A percentile compares a stretch with the other conserved stretches of the same genome.
Evolutionary conservation across 37 sponge, comb jelly and placozoan genomes (phyloP).

Genomic region (Bolinopsis microptera): DNA sequence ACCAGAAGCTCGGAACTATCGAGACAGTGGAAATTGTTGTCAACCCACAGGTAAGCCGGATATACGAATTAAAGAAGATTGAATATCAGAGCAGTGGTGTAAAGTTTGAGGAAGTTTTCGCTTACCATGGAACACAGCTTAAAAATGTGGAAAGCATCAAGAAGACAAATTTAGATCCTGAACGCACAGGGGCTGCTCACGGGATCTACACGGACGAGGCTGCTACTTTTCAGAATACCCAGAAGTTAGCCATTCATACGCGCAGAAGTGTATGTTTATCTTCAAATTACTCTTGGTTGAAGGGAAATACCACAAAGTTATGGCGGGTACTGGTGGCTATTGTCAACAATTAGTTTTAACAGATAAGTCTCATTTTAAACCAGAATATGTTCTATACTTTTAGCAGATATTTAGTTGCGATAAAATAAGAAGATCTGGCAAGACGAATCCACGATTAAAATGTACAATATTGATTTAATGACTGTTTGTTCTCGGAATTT

Average conservation of each 20-base stretch:
- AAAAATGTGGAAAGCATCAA: not conserved
- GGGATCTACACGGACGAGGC: not conserved
- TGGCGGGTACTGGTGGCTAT: not conserved
- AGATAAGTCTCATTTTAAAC: not conserved
- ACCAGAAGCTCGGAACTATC: not conserved
- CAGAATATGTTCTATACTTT: not conserved
- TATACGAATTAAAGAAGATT: not conserved
- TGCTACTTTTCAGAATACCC: not conserved
- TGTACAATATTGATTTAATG: no score
- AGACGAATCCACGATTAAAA: no score
- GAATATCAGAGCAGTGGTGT: not conserved
- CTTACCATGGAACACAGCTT: not conserved
- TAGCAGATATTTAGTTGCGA: no score
- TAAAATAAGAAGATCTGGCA: no score
- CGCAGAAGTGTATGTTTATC: not conserved
- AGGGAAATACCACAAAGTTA: not conserved
- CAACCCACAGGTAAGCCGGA: not conserved
- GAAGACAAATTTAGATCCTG: not conserved
- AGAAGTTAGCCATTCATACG: not conserved
- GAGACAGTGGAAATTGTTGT: not conserved
- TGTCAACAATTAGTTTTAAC: not conserved
- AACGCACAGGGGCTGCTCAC: not conserved
- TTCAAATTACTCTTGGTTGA: not conserved
- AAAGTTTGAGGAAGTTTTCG: not conserved
- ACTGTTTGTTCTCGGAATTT: no score